Conservation (phyloP, 2,888 invertebrate genomes). For the Dryomyza anilis region DNA sequence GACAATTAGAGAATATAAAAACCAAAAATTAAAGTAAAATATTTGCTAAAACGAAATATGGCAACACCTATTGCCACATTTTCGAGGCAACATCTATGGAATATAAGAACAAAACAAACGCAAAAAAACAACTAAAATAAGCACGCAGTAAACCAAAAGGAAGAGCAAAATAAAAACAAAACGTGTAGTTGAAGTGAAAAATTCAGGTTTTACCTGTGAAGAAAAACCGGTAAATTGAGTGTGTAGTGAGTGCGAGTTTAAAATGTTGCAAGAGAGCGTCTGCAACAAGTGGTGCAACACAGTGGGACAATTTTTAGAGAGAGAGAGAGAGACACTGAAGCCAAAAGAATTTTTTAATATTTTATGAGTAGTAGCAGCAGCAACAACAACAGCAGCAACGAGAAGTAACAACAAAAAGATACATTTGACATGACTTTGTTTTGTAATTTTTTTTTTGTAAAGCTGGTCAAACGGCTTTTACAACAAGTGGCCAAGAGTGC, state of each 20-base stretch:
- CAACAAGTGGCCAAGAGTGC: slow-evolving; percentile 27
- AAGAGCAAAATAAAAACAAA: slow-evolving; percentile 48
- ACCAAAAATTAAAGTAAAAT: neutral
- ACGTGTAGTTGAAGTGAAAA: too few species aligned
- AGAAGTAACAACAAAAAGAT: slow-evolving; percentile 30
- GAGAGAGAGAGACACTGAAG: too few species aligned
- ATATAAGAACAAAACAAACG: neutral
- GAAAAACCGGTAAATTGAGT: neutral
- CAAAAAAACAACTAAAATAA: slow-evolving; percentile 29
- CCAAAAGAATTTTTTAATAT: neutral
- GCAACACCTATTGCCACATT: slow-evolving; percentile 4
- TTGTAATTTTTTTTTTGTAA: neutral
- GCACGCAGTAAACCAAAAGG: slow-evolving; percentile 40
- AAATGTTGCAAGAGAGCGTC: neutral
- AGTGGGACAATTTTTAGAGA: neutral
- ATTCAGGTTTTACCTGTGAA: slow-evolving; percentile 34
- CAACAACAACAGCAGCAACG: slow-evolving; percentile 20
- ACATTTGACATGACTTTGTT: neutral
- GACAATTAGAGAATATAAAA: too few species aligned
- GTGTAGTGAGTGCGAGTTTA: too few species aligned
- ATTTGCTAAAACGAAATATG: neutral
- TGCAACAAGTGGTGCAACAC: slow-evolving; percentile 20
- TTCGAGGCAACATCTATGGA: slow-evolving; percentile 7
- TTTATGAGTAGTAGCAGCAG: neutral
- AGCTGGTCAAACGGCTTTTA: slow-evolving; percentile 51